These are phyloP conservation scores for Vipera latastei DNA, from an alignment of 2,797 vertebrate genomes.

Conservation along the genomic window DNA sequence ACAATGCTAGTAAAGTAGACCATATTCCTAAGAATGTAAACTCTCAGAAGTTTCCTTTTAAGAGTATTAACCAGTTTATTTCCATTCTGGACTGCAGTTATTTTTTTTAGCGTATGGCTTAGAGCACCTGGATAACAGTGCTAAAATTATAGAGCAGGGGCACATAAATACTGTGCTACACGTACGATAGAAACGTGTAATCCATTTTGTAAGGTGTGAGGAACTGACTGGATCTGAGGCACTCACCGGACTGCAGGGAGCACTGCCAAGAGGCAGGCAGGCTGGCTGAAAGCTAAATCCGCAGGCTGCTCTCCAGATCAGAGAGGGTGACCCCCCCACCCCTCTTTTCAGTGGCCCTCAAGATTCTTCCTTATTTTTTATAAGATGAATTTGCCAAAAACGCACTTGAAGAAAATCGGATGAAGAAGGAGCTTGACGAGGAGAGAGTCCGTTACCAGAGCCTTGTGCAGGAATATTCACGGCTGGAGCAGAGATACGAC, in stretches of 20 bases:
- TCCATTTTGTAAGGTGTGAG: not conserved
- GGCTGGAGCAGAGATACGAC: conserved; percentile 90
- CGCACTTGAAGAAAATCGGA: conserved; percentile 65
- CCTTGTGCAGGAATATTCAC: conserved; percentile 88
- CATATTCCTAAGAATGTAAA: not conserved
- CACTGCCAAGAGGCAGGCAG: not conserved
- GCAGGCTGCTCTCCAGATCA: not conserved
- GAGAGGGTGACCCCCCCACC: too few relatives aligned
- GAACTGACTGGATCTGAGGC: not conserved
- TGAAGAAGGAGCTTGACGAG: conserved; percentile 83
- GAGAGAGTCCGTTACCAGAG: conserved; percentile 90
- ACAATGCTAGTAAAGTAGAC: not conserved
- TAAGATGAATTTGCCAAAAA: conserved; percentile 66
- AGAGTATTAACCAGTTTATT: not conserved
- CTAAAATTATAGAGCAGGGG: not conserved
- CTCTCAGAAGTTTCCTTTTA: not conserved
- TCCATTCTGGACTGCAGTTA: not conserved
- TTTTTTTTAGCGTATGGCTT: not conserved
- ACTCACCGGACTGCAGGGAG: too few relatives aligned
- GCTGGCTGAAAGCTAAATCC: not conserved
- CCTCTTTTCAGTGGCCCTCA: not conserved
- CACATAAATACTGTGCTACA: not conserved
- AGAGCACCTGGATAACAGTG: not conserved
- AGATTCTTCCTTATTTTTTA: not conserved
- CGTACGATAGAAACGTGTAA: rapidly evolving